phyloP scores from a whole-genome alignment of 2,113 vertebrate genomes.

The Thalassoma bifasciatum region DNA sequence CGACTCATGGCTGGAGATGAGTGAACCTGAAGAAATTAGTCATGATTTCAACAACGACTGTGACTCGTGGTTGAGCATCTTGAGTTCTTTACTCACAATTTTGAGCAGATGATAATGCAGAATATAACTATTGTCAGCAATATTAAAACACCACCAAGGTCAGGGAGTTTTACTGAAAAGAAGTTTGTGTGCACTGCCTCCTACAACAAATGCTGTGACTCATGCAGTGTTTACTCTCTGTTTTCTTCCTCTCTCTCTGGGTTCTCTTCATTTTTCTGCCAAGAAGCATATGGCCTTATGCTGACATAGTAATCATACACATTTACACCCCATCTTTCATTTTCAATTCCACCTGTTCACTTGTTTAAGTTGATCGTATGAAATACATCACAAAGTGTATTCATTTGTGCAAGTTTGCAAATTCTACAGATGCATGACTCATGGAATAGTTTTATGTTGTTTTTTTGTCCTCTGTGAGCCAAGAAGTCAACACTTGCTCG shows the following conservation, averaged over 20 bases:
- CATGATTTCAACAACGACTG: background rate
- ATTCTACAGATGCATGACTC: background rate
- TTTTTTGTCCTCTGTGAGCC: background rate
- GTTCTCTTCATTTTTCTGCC: conserved; percentile 63
- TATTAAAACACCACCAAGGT: conserved; percentile 19
- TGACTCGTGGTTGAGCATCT: background rate
- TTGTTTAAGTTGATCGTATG: conserved; percentile 8
- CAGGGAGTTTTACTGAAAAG: conserved; percentile 31
- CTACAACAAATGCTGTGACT: conserved; percentile 40
- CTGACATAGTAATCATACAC: conserved; percentile 70
- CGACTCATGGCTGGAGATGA: background rate
- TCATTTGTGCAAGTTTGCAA: conserved; percentile 7
- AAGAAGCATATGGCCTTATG: conserved; percentile 64
- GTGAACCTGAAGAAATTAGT: background rate
- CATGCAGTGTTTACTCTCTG: conserved; percentile 28
- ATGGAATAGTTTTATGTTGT: background rate
- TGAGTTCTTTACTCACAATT: background rate
- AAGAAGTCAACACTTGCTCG: background rate
- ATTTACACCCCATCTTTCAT: conserved; percentile 42
- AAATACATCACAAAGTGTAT: conserved; percentile 24
- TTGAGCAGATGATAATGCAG: conserved; percentile 1
- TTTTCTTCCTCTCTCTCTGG: conserved; percentile 12
- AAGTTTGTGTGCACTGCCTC: conserved; percentile 49
- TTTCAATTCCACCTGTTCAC: conserved; percentile 23
- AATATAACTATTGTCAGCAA: background rate